Conservation (phyloP, 2,888 invertebrate genomes). For the Coenonympha arcania region DNA sequence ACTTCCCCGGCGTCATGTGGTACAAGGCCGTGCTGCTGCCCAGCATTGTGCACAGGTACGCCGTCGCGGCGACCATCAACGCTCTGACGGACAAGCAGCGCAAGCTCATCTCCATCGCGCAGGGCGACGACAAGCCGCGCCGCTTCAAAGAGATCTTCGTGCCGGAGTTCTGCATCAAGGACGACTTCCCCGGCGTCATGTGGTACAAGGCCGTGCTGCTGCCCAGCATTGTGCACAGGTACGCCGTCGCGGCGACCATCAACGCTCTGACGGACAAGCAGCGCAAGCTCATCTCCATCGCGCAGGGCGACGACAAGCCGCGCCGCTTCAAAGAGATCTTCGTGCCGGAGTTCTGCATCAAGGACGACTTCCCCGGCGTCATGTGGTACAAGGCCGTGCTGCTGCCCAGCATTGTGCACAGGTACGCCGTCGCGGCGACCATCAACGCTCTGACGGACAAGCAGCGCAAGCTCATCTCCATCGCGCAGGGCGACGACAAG, state of each 20-base stretch:
- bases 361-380: conserved; percentile 79
- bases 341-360: conserved; percentile 90
- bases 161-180: conserved; percentile 88
- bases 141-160: conserved; percentile 79
- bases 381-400: conserved; percentile 90
- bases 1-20: conserved; percentile 85
- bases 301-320: conserved; percentile 65
- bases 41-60: conserved; percentile 83
- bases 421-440: conserved; percentile 49
- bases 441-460: conserved; percentile 35
- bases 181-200: conserved; percentile 80
- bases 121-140: conserved; percentile 65
- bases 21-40: conserved; percentile 89
- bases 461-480: conserved; percentile 46
- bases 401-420: conserved; percentile 88
- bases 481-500: conserved; percentile 65
- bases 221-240: conserved; percentile 88
- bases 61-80: background rate
- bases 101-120: conserved; percentile 43
- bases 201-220: conserved; percentile 90
- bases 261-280: conserved; percentile 42
- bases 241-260: background rate
- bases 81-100: conserved; percentile 44
- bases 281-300: conserved; percentile 41
- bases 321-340: conserved; percentile 77